phyloP scores from a whole-genome alignment of 2,888 invertebrate species.

The Bombyx huttoni region DNA sequence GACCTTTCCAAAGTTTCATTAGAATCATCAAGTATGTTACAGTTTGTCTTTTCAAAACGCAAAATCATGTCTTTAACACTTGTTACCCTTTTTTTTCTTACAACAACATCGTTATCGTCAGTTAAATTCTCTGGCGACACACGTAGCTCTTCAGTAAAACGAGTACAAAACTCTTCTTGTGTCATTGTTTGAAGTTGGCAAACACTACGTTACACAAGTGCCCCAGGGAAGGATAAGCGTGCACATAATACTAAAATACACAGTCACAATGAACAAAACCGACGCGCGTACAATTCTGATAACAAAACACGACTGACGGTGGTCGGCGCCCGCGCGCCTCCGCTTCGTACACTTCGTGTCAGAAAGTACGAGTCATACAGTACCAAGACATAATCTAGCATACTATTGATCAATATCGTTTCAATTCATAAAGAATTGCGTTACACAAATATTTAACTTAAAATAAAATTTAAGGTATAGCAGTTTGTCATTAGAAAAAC shows the following conservation, averaged over 20 bases:
- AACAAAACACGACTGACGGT: conserved; percentile 42
- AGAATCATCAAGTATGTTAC: conserved; percentile 35
- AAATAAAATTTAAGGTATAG: too few species aligned
- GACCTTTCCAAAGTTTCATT: conserved; percentile 48
- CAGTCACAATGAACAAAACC: conserved; percentile 29
- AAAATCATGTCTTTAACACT: conserved; percentile 59
- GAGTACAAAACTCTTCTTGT: conserved; percentile 45
- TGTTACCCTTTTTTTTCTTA: conserved; percentile 40
- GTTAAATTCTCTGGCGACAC: conserved; percentile 38
- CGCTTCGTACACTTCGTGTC: conserved; percentile 13
- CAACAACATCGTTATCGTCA: conserved; percentile 48
- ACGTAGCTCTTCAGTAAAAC: conserved; percentile 39
- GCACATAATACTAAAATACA: conserved; percentile 56
- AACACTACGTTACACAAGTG: conserved; percentile 37
- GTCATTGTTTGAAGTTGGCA: conserved; percentile 43
- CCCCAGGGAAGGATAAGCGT: conserved; percentile 33
- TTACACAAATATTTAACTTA: too few species aligned
- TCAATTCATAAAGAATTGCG: too few species aligned
- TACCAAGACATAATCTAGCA: conserved; percentile 31
- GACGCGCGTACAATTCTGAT: conserved; percentile 42
- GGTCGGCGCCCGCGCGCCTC: conserved; percentile 21
- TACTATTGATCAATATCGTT: not conserved
- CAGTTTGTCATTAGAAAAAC: too few species aligned
- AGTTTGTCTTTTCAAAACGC: conserved; percentile 50
- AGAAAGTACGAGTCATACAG: conserved; percentile 35